Conservation (phyloP, 2,113 vertebrate species). For the Deroptyus accipitrinus region DNA sequence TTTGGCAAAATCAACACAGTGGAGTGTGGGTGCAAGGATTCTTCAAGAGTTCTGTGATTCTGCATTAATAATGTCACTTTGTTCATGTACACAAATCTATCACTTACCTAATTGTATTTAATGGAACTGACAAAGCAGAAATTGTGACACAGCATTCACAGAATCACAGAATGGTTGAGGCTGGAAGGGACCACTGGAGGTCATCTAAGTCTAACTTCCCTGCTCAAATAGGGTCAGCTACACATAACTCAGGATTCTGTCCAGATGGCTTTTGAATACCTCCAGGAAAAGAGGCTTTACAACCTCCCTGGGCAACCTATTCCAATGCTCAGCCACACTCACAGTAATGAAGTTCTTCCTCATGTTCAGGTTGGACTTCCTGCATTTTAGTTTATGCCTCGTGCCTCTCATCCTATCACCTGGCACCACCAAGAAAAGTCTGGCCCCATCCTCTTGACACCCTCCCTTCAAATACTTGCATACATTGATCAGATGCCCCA, state of each 20-base stretch:
- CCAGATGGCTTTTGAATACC: background rate
- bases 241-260: background rate
- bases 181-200: background rate
- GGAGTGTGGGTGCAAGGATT: slow-evolving; percentile 1
- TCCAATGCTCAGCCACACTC: background rate
- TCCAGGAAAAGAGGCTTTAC: background rate
- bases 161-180: background rate
- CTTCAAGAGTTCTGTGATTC: background rate
- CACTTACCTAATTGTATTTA: background rate
- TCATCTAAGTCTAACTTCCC: background rate
- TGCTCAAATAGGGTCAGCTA: background rate
- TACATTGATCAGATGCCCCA: background rate
- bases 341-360: background rate
- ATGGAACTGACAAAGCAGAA: background rate
- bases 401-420: background rate
- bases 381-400: background rate
- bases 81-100: background rate
- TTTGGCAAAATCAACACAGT: slow-evolving; percentile 2
- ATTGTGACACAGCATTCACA: background rate
- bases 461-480: background rate
- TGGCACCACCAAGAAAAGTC: background rate
- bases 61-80: slow-evolving; percentile 7
- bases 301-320: background rate
- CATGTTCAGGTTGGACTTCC: background rate
- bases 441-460: background rate